phyloP scores from a whole-genome alignment of 2,797 vertebrate genomes.

The Cichlasoma orientale region DNA sequence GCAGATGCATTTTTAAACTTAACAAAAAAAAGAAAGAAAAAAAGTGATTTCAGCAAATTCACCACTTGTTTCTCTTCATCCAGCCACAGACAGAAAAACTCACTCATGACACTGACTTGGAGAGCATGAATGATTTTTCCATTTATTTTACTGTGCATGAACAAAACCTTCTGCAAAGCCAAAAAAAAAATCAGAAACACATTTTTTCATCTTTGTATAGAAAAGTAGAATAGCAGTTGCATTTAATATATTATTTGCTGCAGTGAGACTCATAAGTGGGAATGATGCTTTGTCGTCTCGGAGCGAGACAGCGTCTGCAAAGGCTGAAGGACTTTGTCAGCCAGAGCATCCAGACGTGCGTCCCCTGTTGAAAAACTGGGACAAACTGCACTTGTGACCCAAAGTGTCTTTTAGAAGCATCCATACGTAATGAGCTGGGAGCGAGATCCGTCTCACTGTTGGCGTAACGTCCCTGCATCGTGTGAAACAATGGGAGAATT shows the following conservation, averaged over 20 bases:
- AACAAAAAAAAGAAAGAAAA: no score
- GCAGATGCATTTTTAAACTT: no score
- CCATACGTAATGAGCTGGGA: not conserved
- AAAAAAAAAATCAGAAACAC: not conserved
- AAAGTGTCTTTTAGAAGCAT: not conserved
- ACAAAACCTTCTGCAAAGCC: not conserved
- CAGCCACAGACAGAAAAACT: no score
- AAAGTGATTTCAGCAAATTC: no score
- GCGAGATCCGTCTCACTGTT: not conserved
- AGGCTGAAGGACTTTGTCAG: not conserved
- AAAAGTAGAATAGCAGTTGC: not conserved
- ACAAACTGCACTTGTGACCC: not conserved
- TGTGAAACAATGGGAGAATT: no score
- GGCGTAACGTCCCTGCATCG: not conserved
- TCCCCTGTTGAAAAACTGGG: not conserved
- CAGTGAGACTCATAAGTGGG: not conserved
- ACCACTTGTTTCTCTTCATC: no score
- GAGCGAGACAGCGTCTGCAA: not conserved
- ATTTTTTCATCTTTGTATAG: not conserved
- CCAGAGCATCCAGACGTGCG: not conserved
- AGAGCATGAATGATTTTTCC: no score
- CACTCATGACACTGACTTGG: no score
- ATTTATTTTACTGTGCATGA: not conserved
- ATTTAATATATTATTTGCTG: not conserved
- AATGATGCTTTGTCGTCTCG: not conserved